Percentiles rank a stretch among this genome's conserved stretches.
Evolutionary conservation across 2,888 invertebrate genomes (phyloP).

Genomic region (Bunonema sp.): DNA sequence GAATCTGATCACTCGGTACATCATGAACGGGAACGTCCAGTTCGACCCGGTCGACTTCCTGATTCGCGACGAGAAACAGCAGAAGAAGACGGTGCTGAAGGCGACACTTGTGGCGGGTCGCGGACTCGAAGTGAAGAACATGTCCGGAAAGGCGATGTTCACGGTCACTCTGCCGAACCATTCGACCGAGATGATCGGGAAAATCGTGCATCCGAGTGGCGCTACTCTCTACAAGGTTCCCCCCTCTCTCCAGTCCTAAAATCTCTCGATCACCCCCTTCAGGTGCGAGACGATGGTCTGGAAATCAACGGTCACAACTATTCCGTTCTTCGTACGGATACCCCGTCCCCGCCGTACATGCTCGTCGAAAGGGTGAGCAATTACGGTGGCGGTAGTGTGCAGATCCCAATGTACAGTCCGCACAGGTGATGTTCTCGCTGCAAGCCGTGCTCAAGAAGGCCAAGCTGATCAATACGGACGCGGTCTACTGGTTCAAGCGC

Average conservation of each 20-base stretch:
- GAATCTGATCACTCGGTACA: too few relatives aligned
- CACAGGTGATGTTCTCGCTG: too few relatives aligned
- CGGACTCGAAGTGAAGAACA: slow-evolving; percentile 11
- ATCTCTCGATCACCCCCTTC: slow-evolving; percentile 13
- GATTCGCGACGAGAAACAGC: slow-evolving; percentile 13
- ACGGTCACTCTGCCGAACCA: slow-evolving; percentile 11
- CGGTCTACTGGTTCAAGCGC: slow-evolving; percentile 19
- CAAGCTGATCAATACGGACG: slow-evolving; percentile 14
- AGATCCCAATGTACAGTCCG: too few relatives aligned
- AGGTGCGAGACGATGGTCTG: too few relatives aligned
- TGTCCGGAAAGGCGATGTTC: slow-evolving; percentile 14
- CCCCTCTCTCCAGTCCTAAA: slow-evolving; percentile 16
- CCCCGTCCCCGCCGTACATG: too few relatives aligned
- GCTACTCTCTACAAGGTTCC: slow-evolving; percentile 19
- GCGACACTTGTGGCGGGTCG: slow-evolving; percentile 8
- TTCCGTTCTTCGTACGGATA: too few relatives aligned
- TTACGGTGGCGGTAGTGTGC: too few relatives aligned
- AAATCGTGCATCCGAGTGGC: slow-evolving; percentile 14
- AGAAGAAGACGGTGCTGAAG: slow-evolving; percentile 11
- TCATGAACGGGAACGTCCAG: too few relatives aligned
- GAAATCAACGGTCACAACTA: too few relatives aligned
- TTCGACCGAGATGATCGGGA: slow-evolving; percentile 10
- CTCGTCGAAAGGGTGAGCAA: too few relatives aligned
- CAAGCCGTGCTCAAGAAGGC: too few relatives aligned
- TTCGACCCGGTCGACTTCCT: slow-evolving; percentile 11